Base-by-base conservation (phyloP, 2,113 vertebrate species). In the Ploceus nigricollis region DNA sequence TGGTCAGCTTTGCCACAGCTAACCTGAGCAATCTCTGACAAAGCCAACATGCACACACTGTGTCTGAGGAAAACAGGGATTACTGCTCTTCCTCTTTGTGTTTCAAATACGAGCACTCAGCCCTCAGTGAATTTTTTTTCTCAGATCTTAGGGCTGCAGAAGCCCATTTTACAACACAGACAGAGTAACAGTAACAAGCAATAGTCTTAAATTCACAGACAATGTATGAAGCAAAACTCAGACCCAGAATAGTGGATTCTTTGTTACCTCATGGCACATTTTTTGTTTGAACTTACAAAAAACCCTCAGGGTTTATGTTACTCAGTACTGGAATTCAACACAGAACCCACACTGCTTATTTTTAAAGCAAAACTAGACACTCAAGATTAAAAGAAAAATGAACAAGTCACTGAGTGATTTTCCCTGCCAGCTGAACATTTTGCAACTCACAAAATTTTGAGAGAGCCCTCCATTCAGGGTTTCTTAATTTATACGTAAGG, bases 291-390 rank as follows among this genome's bases (percentile, higher is more conserved):
- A 73, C 6, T 68, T 60, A 63, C 8, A 45, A 80, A 94, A 93
- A 87, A 13, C 6, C 24, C 33, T 63, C 51, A 37, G 17, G 9
- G 86, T 92, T 91, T 89, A 86, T 48, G 44, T 66, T 92, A 91
- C 48, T 81, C 44, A 51, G 51, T n/a, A 61, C 22, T 87, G 80
- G 77, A 94, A 92, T 89, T 90, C 78, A 64, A 61, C n/a, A 24
- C 2, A 82, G 81, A 91, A 91, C 31, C 65, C 35, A 58, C 35
- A 60, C 4, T 70, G 71, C 47, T 93, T 94, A 69, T 93, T 96
- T 93, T 93, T 71, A 87, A 90, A 94, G 66, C 58, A 90, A 81
- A 95, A 50, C 51, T 68, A 81, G 47, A 68, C 48, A 63, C 15
- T 61, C 16, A 20, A 60, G 68, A 89, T 58, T 68, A 93, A 92